Percentiles rank a stretch among this genome's conserved stretches.
Evolutionary conservation across 2,797 vertebrate species (phyloP).

Genomic region (Takifugu rubripes): DNA sequence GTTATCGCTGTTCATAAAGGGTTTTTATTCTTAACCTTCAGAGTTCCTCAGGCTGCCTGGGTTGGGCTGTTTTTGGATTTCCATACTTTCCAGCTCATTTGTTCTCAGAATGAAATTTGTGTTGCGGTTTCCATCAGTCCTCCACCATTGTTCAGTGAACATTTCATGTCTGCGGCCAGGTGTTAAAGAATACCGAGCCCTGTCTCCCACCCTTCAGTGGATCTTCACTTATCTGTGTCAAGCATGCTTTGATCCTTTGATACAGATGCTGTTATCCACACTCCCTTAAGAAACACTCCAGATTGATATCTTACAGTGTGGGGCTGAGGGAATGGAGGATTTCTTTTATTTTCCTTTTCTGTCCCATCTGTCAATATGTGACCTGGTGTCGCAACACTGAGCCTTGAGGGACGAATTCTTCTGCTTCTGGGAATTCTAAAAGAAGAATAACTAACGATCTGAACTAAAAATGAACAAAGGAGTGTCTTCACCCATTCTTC

Average conservation of each 20-base stretch:
- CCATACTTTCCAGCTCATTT: too few species aligned
- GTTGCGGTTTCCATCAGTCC: slow-evolving; percentile 1
- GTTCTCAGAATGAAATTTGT: too few species aligned
- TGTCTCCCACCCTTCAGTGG: slow-evolving; percentile 45
- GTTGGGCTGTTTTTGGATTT: too few species aligned
- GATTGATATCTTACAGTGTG: slow-evolving; percentile 61
- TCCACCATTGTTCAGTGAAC: neutral
- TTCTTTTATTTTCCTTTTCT: slow-evolving; percentile 49
- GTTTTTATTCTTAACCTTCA: too few species aligned
- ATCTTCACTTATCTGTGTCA: slow-evolving; percentile 63
- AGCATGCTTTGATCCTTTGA: slow-evolving; percentile 64
- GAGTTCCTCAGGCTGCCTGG: too few species aligned
- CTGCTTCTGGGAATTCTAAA: neutral
- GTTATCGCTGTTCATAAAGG: too few species aligned
- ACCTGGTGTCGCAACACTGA: slow-evolving; percentile 18
- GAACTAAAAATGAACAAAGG: slow-evolving; percentile 11
- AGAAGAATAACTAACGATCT: slow-evolving; percentile 8
- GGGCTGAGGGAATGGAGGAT: slow-evolving; percentile 1
- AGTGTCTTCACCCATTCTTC: slow-evolving; percentile 15
- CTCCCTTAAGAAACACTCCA: slow-evolving; percentile 61
- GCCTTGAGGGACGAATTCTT: slow-evolving; percentile 22
- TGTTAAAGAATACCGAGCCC: slow-evolving; percentile 32
- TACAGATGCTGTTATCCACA: slow-evolving; percentile 45
- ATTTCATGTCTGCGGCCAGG: slow-evolving; percentile 14
- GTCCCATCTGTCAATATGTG: slow-evolving; percentile 53